A percentile compares a stretch with the other conserved stretches of the same genome.
Conservation (phyloP, 2,797 vertebrate species). For the Pseudochirops cupreus region DNA sequence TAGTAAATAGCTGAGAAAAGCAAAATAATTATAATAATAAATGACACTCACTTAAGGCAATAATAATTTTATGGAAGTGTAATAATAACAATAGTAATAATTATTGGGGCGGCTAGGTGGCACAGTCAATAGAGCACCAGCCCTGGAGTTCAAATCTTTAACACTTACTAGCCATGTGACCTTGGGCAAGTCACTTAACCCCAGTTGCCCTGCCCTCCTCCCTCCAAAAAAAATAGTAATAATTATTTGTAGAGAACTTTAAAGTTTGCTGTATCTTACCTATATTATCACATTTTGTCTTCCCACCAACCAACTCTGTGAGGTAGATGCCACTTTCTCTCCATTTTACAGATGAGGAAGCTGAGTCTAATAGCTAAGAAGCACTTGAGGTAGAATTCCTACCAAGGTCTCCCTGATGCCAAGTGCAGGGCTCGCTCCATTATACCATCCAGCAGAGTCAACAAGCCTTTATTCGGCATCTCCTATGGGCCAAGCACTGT, state of each 20-base stretch:
- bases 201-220: too few species aligned
- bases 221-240: neutral
- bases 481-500: neutral
- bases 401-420: neutral
- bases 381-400: neutral
- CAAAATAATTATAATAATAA: neutral
- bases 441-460: neutral
- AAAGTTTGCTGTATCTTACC: neutral
- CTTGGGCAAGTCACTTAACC: too few species aligned
- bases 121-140: too few species aligned
- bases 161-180: too few species aligned
- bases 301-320: neutral
- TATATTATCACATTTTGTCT: neutral
- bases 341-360: neutral
- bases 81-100: neutral
- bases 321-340: neutral
- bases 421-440: neutral
- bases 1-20: neutral
- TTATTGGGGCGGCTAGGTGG: neutral
- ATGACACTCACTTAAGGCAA: neutral
- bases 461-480: neutral
- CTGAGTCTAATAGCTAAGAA: neutral
- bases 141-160: too few species aligned
- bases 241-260: neutral
- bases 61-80: neutral